These are phyloP conservation scores for Drosophila erecta DNA, from an alignment of 1,140 invertebrate species.

Conservation along the genomic window DNA sequence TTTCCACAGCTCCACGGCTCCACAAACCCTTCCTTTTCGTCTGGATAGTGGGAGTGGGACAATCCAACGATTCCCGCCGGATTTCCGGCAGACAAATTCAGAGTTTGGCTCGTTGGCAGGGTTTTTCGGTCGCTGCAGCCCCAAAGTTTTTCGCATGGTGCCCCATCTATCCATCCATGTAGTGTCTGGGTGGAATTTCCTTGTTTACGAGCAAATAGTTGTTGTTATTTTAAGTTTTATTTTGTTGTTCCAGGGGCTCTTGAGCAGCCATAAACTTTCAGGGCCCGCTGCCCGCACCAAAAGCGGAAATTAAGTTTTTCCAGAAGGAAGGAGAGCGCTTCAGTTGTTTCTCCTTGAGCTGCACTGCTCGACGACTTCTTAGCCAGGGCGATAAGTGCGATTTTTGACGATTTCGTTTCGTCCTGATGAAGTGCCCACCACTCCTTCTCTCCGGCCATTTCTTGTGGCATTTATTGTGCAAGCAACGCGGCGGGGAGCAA, in stretches of 20 bases:
- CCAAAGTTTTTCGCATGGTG: conserved; percentile 61
- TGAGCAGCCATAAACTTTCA: conserved; percentile 68
- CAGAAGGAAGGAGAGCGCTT: conserved; percentile 20
- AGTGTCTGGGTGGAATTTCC: conserved; percentile 76
- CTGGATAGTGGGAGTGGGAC: conserved; percentile 29
- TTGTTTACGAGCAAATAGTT: conserved; percentile 83
- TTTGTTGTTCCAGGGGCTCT: conserved; percentile 77
- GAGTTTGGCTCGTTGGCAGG: conserved; percentile 61
- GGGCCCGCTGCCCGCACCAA: conserved; percentile 27
- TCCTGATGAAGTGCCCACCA: conserved; percentile 54
- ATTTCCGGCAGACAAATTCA: conserved; percentile 79
- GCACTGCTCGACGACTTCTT: conserved; percentile 46
- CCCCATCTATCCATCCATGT: conserved; percentile 37
- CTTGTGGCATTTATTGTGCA: conserved; percentile 67
- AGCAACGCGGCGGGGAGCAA: conserved; percentile 42
- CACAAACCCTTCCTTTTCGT: conserved; percentile 63
- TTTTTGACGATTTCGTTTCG: conserved; percentile 76
- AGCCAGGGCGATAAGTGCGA: conserved; percentile 73
- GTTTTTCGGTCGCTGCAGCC: conserved; percentile 22
- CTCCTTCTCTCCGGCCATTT: conserved; percentile 9
- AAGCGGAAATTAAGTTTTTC: conserved; percentile 79
- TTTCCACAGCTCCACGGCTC: neutral
- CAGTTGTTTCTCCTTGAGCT: conserved; percentile 16
- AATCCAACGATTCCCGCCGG: conserved; percentile 81
- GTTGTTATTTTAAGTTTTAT: conserved; percentile 83